Base-by-base conservation (phyloP, 2,113 vertebrate genomes). In the Physeter macrocephalus region DNA sequence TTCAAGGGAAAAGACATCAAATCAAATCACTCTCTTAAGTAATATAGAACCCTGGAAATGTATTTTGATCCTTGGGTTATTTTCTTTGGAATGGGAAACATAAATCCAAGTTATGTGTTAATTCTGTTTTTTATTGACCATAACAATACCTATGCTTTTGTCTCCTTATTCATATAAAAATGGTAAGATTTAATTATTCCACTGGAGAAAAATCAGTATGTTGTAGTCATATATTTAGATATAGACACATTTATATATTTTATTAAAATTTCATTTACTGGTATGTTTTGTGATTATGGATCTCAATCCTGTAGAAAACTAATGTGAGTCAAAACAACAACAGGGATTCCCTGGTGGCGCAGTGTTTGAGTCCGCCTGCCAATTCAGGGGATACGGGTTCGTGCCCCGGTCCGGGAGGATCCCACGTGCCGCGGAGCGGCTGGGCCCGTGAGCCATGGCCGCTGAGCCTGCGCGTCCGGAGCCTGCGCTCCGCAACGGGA, bases 261-360 rank as follows among this genome's bases (percentile, higher is more conserved):
- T 85, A 64, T 54, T 90, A 94, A 96, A 96, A 77, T 93, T 52
- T 36, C 21, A 93, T 82, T 57, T 66, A 67, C 62, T 43, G 15
- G n/a, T 61, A 71, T 25, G 61, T 71, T 59, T 88, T 92, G 7
- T n/a, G 74, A 82, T 21, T 69, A 9, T 64, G 20, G 71, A 43
- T 86, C 49, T 95, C 27, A 82, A 41, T 59, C 18, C 11, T 29
- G 67, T 75, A 77, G 9, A 46, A 90, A 80, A 75, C 17, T 29
- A 27, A 88, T 64, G n/a, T n/a, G 23, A 88, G n/a, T 17, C 34
- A 80, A 67, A 27, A 59, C 43, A 88, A n/a, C 6, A 69, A 78
- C 5, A 64, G n/a, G n/a, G n/a, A n/a, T n/a, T n/a, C n/a, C n/a
- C n/a, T n/a, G n/a, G n/a, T n/a, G n/a, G n/a, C n/a, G n/a, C n/a